Conservation (phyloP, 1,140 invertebrate genomes). For the Brachionus sp. region DNA sequence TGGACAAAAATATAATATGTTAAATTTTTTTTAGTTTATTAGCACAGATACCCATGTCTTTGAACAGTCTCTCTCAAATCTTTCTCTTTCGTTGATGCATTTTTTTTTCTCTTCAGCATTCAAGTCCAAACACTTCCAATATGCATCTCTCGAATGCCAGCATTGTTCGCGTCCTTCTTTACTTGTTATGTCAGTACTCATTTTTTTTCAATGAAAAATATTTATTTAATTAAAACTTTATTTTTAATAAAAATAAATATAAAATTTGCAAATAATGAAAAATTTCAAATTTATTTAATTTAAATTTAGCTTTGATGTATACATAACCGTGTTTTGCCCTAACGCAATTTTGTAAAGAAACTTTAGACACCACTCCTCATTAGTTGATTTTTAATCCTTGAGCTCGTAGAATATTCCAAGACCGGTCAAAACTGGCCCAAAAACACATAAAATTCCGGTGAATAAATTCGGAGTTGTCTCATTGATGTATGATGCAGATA, state of each 20-base stretch:
- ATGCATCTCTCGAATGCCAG: slow-evolving; percentile 77
- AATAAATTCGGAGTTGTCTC: background rate
- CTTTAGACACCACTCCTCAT: background rate
- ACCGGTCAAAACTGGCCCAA: slow-evolving; percentile 3
- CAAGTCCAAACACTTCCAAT: slow-evolving; percentile 80
- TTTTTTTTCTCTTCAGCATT: slow-evolving; percentile 64
- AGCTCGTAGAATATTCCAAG: slow-evolving; percentile 5
- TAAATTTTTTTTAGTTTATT: slow-evolving; percentile 31
- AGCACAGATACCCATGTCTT: slow-evolving; percentile 70
- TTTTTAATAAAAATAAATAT: background rate
- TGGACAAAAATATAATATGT: slow-evolving; percentile 52
- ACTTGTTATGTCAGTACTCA: slow-evolving; percentile 63
- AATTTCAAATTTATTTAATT: slow-evolving; percentile 25
- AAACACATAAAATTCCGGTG: background rate
- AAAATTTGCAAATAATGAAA: slow-evolving; percentile 1
- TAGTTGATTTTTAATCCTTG: background rate
- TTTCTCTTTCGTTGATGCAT: slow-evolving; percentile 70
- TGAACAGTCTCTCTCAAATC: slow-evolving; percentile 79
- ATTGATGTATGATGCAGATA: background rate
- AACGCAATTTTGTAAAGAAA: background rate
- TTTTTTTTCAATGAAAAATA: background rate
- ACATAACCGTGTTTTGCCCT: background rate
- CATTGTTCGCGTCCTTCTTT: slow-evolving; percentile 76
- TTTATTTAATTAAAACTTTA: background rate
- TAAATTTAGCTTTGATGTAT: slow-evolving; percentile 16